Evolutionary conservation across 2,888 invertebrate genomes (phyloP).

Genomic region (Apotomis betuletana): DNA sequence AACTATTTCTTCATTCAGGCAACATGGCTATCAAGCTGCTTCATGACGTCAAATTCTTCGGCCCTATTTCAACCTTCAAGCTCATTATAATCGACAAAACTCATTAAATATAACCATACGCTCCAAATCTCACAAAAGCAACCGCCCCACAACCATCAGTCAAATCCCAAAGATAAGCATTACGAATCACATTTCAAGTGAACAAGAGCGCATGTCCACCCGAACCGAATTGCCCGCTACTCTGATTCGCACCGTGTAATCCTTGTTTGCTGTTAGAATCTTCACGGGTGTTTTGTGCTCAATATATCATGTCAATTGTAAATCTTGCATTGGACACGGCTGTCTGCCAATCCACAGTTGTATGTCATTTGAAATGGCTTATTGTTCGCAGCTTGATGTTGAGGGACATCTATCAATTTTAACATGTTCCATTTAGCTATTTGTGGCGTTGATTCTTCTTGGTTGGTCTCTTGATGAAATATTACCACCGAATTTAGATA

Average conservation of each 20-base stretch:
- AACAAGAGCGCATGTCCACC: slow-evolving; percentile 50
- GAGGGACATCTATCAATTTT: slow-evolving; percentile 3
- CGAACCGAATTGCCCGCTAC: slow-evolving; percentile 70
- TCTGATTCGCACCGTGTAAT: slow-evolving; percentile 73
- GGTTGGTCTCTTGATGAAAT: neutral
- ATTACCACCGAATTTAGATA: too few species aligned
- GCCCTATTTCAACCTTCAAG: neutral
- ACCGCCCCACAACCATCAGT: slow-evolving; percentile 5
- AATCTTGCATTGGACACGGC: slow-evolving; percentile 67
- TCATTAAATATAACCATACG: neutral
- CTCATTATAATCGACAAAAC: neutral
- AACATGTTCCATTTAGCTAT: neutral
- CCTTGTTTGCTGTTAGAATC: slow-evolving; percentile 76
- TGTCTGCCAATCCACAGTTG: slow-evolving; percentile 67
- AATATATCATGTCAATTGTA: slow-evolving; percentile 74
- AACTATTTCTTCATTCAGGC: too few species aligned
- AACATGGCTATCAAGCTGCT: too few species aligned
- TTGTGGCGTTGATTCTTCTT: neutral
- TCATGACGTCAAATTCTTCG: too few species aligned
- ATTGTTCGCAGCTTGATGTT: slow-evolving; percentile 7
- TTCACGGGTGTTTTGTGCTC: slow-evolving; percentile 78
- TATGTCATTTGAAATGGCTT: slow-evolving; percentile 49
- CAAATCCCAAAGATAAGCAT: slow-evolving; percentile 8
- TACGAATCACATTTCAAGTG: slow-evolving; percentile 12
- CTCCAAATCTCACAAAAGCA: neutral